A percentile compares a stretch with the other conserved stretches of the same genome.
phyloP scores from a whole-genome alignment of 1,140 invertebrate species.

The Drosophila bocki region DNA sequence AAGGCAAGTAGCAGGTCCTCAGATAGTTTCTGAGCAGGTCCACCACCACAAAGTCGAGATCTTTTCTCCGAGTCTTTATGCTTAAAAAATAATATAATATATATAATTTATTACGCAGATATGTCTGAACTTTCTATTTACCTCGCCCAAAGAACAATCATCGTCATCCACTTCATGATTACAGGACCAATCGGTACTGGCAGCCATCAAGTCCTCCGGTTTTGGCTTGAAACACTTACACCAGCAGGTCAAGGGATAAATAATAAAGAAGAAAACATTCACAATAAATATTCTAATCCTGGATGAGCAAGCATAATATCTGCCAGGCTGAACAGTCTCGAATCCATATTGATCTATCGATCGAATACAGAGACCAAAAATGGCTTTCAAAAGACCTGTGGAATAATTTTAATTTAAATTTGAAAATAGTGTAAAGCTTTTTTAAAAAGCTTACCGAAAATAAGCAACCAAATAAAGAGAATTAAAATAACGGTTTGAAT shows the following conservation, averaged over 20 bases:
- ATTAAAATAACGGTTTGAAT: slow-evolving; percentile 5
- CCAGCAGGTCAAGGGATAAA: slow-evolving; percentile 30
- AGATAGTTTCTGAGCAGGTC: neutral
- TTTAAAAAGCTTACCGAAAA: slow-evolving; percentile 34
- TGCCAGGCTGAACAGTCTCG: slow-evolving; percentile 37
- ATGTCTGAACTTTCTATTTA: neutral
- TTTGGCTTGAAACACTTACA: slow-evolving; percentile 60
- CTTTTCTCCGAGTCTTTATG: neutral
- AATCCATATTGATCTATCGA: slow-evolving; percentile 26
- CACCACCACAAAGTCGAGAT: slow-evolving; percentile 18
- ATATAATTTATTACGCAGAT: neutral
- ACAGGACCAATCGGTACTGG: slow-evolving; percentile 60
- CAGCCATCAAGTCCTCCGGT: slow-evolving; percentile 52
- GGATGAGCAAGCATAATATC: slow-evolving; percentile 10
- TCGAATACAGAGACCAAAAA: slow-evolving; percentile 28
- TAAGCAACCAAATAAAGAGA: slow-evolving; percentile 13
- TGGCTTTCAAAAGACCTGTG: slow-evolving; percentile 34
- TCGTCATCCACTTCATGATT: neutral
- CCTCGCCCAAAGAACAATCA: neutral
- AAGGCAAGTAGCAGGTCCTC: slow-evolving; percentile 9
- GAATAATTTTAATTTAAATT: no score
- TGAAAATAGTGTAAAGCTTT: neutral
- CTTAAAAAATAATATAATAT: neutral
- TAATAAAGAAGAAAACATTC: slow-evolving; percentile 34
- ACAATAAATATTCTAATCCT: slow-evolving; percentile 21